These are phyloP conservation scores for Polyommatus icarus DNA, from an alignment of 2,888 invertebrate genomes.

Conservation along the genomic window DNA sequence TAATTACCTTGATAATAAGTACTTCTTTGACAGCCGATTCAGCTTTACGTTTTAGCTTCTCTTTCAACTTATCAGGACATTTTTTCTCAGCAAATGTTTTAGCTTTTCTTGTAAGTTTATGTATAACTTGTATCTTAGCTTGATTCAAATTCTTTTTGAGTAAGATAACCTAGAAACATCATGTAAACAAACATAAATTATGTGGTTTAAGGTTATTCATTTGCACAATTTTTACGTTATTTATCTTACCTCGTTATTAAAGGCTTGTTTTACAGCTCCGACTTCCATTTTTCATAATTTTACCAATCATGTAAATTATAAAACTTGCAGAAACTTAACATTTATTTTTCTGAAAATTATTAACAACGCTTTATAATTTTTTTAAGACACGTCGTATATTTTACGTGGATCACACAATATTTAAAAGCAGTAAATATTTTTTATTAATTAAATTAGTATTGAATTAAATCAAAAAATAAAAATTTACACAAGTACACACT, in stretches of 20 bases:
- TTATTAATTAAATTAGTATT: not conserved
- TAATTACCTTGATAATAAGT: constrained; percentile 65
- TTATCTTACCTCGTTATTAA: constrained; percentile 67
- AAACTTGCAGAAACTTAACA: not conserved
- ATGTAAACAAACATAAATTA: constrained; percentile 17
- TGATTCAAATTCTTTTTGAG: constrained; percentile 69
- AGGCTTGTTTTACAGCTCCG: constrained; percentile 74
- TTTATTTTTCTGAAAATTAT: not conserved
- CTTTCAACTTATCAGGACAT: constrained; percentile 59
- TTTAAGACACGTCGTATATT: not conserved
- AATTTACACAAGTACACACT: not conserved
- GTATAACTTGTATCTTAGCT: constrained; percentile 68
- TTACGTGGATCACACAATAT: not conserved
- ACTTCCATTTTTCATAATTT: constrained; percentile 62
- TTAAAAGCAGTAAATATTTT: not conserved
- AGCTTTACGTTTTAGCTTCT: constrained; percentile 65
- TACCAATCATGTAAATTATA: not conserved
- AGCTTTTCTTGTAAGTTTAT: constrained; percentile 71
- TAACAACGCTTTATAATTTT: not conserved
- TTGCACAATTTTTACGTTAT: not conserved
- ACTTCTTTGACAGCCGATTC: constrained; percentile 70
- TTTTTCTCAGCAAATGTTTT: constrained; percentile 66
- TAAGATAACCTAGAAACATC: constrained; percentile 62
- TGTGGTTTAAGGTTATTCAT: not conserved
- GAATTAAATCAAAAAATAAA: not conserved